Base-by-base conservation (phyloP, 2,113 vertebrate genomes). In the Theristicus caerulescens region DNA sequence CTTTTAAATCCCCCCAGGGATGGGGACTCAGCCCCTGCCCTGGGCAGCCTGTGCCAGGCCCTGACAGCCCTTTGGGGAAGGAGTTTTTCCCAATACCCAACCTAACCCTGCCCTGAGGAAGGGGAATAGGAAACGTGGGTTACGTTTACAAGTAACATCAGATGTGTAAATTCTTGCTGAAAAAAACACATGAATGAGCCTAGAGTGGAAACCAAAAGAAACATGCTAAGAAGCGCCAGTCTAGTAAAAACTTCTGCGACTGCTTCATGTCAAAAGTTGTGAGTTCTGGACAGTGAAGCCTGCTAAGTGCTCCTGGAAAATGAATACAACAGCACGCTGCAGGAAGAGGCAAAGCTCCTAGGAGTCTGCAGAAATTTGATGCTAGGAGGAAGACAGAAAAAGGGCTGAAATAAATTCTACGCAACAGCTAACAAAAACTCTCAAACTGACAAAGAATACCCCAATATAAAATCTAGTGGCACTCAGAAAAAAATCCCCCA, bases 21-120 rank as follows among this genome's bases (percentile, higher is more conserved):
- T 4, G 10, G 78, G 3, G 2, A n/a, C 24, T 6, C n/a, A 0
- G 17, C n/a, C n/a, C 8, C 59, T 38, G 11, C 8, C n/a, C 65
- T 24, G 40, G 40, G 31, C 46, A 72, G 70, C 70, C 47, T 71
- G 51, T 21, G 24, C 70, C 70, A 31, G 16, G 14, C 31, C 32
- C 31, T 49, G 16, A 31, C 27, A 57, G 46, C 4, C 32, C 24
- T 32, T 72, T 8, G 9, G 27, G 3, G 11, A 52, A n/a, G 26
- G 40, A 34, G 42, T 58, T 42, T 21, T 27, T 58, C 55, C 18
- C 16, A 22, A 64, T 12, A 36, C 9, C 54, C 42, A 40, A 40
- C 2, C 36, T 32, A 15, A 88, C 62, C 6, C 36, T 62, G 46
- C 21, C 31, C 42, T 32, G 18, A 79, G 42, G 29, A 62, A 40